Base-by-base conservation (phyloP, 2,888 invertebrate species). In the Agonum fuliginosum region DNA sequence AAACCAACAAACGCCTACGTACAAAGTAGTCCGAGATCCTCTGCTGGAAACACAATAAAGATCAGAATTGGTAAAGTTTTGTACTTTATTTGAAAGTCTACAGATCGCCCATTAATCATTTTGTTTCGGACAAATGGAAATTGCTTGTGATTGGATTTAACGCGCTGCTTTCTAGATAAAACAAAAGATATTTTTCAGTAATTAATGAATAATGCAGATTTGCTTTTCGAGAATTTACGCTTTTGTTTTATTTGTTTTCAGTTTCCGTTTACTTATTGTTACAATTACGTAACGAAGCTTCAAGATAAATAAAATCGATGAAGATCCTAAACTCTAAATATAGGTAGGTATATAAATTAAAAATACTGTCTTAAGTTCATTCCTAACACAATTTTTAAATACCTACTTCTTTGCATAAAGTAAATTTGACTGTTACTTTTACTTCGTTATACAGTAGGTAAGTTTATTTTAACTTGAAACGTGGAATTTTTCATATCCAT, bases 91-190 rank as follows among this genome's bases (percentile, higher is more conserved):
- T 46, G 46, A 46, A 46, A 46, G 46, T 46, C 46, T 46, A 12
- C 46, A 1, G 46, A 46, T 46, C 46, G 46, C 46, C 46, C 46
- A 46, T 46, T 46, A 46, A 46, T 46, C 46, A 46, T 46, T 46
- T 46, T 46, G 46, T 46, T 46, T 46, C 46, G 46, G 46, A 46
- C 46, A 46, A 46, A 46, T 46, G 46, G 46, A 46, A 46, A 46
- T 46, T 17, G 46, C n/a, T 17, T 46, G 46, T 46, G 46, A 46
- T 46, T 46, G 46, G 46, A 46, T 46, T 46, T 46, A 46, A 19
- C 46, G 46, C 37, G 10, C 46, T 46, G 46, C 46, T 17, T 46
- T 37, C 12, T 12, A 37, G 46, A 46, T 46, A 46, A 46, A 46
- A 46, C 17, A 46, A 46, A 46, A 46, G 46, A 46, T 46, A 46